Conservation (phyloP, 1,140 invertebrate species). For the Coenobita brevimanus region DNA sequence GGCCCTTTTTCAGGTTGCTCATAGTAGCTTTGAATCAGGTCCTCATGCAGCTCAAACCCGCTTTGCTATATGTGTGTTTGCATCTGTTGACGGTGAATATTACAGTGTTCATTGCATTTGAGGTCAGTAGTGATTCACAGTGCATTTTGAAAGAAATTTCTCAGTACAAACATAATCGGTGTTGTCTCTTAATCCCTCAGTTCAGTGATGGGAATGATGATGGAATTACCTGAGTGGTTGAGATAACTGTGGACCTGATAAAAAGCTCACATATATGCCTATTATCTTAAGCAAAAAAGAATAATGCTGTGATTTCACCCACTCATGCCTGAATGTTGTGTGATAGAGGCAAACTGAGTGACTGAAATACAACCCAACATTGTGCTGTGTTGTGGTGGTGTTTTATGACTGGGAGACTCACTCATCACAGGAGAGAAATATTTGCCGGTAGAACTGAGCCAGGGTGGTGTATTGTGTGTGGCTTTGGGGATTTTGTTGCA, state of each 20-base stretch:
- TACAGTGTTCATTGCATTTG: not conserved
- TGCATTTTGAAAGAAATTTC: too few species aligned
- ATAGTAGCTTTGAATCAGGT: not conserved
- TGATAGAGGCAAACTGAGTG: conserved; percentile 42
- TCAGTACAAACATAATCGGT: too few species aligned
- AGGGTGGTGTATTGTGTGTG: too few species aligned
- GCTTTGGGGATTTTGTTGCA: too few species aligned
- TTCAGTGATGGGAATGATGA: too few species aligned
- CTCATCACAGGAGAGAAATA: too few species aligned
- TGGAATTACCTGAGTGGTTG: too few species aligned
- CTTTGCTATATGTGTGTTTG: not conserved
- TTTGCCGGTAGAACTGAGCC: too few species aligned
- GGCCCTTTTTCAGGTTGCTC: conserved; percentile 26
- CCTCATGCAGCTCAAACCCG: not conserved
- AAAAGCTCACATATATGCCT: not conserved
- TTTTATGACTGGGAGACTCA: too few species aligned
- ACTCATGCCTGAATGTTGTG: conserved; percentile 52
- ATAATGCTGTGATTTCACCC: conserved; percentile 45
- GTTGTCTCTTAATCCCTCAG: too few species aligned
- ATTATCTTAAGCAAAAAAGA: conserved; percentile 6
- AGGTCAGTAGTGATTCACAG: not conserved
- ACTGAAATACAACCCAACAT: not conserved
- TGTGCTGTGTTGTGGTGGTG: too few species aligned
- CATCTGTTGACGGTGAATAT: not conserved
- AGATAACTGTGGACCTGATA: conserved; percentile 13